phyloP scores from a whole-genome alignment of 1,140 invertebrate species.

The Formica selysi region DNA sequence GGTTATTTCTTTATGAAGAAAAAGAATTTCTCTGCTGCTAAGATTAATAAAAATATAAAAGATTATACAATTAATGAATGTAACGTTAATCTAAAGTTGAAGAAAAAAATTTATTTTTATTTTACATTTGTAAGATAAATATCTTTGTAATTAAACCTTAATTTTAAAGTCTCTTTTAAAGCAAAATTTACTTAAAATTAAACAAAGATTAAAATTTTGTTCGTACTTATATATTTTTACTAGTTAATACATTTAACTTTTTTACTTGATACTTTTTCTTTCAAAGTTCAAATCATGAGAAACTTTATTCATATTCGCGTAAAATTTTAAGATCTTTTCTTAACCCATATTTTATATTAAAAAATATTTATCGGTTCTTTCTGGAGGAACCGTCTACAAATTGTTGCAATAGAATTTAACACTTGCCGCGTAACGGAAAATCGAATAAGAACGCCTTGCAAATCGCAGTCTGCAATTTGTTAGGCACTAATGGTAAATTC shows the following conservation, averaged over 20 bases:
- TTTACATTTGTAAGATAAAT: background rate
- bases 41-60: too few species aligned
- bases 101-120: too few species aligned
- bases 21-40: too few species aligned
- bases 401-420: background rate
- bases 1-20: too few species aligned
- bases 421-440: background rate
- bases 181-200: slow-evolving; percentile 14
- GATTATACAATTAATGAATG: too few species aligned
- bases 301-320: background rate
- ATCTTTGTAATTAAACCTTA: background rate
- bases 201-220: slow-evolving; percentile 9
- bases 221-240: background rate
- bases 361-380: background rate
- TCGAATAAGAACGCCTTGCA: slow-evolving; percentile 40
- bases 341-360: background rate
- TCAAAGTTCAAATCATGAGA: background rate
- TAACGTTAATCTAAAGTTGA: too few species aligned
- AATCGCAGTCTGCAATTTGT: slow-evolving; percentile 41
- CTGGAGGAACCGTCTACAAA: background rate
- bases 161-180: background rate
- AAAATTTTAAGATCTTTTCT: background rate
- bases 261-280: background rate
- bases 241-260: too few species aligned
- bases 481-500: slow-evolving; percentile 71